A percentile compares a stretch with the other conserved stretches of the same genome.
Evolutionary conservation across 2,888 invertebrate species (phyloP).

Genomic region (Campaea margaritaria): DNA sequence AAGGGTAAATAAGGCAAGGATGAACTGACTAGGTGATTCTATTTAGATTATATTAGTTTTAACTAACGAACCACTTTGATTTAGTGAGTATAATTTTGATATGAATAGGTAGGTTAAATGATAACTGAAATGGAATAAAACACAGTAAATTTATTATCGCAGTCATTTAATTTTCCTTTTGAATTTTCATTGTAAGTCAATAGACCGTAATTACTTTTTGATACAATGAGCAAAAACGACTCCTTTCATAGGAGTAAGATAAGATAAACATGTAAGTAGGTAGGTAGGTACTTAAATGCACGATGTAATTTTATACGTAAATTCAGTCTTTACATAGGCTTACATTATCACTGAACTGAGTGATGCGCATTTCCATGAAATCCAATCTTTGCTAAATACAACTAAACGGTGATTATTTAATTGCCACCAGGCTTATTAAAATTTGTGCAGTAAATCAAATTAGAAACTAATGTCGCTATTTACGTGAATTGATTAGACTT

Average conservation of each 20-base stretch:
- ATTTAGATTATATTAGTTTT: too few species aligned
- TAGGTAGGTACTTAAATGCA: slow-evolving; percentile 49
- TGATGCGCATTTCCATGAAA: slow-evolving; percentile 53
- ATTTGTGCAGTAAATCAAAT: slow-evolving; percentile 19
- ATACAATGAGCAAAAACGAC: slow-evolving; percentile 77
- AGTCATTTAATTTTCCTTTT: slow-evolving; percentile 58
- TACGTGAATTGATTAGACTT: slow-evolving; percentile 12
- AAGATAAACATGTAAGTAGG: slow-evolving; percentile 32
- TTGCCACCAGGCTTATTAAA: neutral
- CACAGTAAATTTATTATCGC: slow-evolving; percentile 42
- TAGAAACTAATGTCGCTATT: slow-evolving; percentile 17
- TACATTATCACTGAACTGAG: slow-evolving; percentile 48
- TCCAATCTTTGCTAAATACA: slow-evolving; percentile 49
- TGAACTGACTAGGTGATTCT: too few species aligned
- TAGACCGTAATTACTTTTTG: slow-evolving; percentile 76
- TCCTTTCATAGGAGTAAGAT: slow-evolving; percentile 22
- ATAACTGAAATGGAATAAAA: neutral
- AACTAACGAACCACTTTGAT: too few species aligned
- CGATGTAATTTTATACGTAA: slow-evolving; percentile 68
- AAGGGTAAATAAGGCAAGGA: too few species aligned
- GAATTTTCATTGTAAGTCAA: slow-evolving; percentile 71
- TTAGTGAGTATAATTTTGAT: too few species aligned
- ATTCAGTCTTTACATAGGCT: slow-evolving; percentile 83
- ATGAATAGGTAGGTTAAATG: too few species aligned
- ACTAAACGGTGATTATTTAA: neutral